Evolutionary conservation across 1,140 invertebrate genomes (phyloP), one percentile per base, ranked within the genome.

Genomic region (Paracyclopina nana): DNA sequence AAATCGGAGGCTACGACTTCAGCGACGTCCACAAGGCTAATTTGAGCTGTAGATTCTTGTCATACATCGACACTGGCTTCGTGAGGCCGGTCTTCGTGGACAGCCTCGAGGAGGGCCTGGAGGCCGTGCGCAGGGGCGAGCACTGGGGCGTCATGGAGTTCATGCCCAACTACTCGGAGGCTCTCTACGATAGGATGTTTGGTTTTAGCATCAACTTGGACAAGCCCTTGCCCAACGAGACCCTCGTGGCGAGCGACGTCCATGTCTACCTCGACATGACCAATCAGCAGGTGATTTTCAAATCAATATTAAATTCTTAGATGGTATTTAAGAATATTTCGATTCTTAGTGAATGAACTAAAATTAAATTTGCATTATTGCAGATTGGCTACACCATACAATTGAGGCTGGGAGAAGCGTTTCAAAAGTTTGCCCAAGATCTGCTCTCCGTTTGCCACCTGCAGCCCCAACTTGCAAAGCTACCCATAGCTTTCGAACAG

Each of bases 131-230:
- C 38, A 62, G 64, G 9, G 87, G 86, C 1, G 63, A 79, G 6
- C 77, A 79, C 1, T 94, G 86, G 86, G 86, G 82, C 0, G 77
- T 80, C 2, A 60, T 95, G 6, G 77, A 81, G 57, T 83, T 95
- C 53, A 78, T 78, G 4, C 70, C 79, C 56, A 87, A 88, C 59
- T 94, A 86, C 58, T 83, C 86, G 0, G 74, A 78, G 52, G 76
- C 80, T 25, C 66, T 92, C 1, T 68, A 79, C 0, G 73, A 50
- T 4, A 38, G 48, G 9, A 12, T 50, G 12, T 16, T 48, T 30
- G 27, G 27, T 9, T 16, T 46, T 6, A 27, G 12, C 14, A n/a
- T 48, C 12, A 22, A 16, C 25, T 28, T 16, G 6, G 16, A 16
- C 4, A 28, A 48, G 5, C 16, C 18, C 4, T 14, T 27, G 20